Base-by-base conservation (phyloP, 2,888 invertebrate species). In the Pseudococcus viburni region DNA sequence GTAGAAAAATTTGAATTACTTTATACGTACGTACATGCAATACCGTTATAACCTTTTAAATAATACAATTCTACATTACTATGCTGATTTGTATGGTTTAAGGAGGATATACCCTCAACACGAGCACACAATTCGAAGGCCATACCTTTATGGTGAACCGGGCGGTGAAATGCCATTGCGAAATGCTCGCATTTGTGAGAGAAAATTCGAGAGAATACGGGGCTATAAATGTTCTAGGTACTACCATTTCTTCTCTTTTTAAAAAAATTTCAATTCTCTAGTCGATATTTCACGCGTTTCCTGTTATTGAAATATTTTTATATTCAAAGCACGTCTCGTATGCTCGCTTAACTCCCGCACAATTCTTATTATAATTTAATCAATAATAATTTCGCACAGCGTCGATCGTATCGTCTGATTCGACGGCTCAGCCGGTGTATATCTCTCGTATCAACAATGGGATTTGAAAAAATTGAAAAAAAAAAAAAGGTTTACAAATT, bases 281-380 rank as follows among this genome's bases (percentile, higher is more conserved):
- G 73, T 73, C 73, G 73, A 73, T 73, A 73, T 73, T 73, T 73
- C 73, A 73, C 73, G 73, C 73, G 73, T 73, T 73, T 73, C 73
- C 73, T 73, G 73, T 73, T 73, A 73, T 73, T 73, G 73, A 73
- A 73, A 73, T 73, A 73, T 73, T 73, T 73, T 73, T 73, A 73
- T 73, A 73, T 73, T 73, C 73, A 73, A 73, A 73, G 33, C 73
- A 73, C 73, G 73, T 73, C 33, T 73, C 15, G 73, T 33, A 73
- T 33, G 73, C 73, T 73, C 73, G 73, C 33, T 73, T 73, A 73
- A 73, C 73, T 73, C 73, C 73, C 9, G 9, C 64, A 73, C 73
- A 73, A 73, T 73, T 73, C 73, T 73, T 73, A 73, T 73, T 73
- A 73, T 73, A 73, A 73, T 73, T 73, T 73, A 73, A 73, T 73